Conservation (phyloP, 2,797 vertebrate genomes). For the Sphaeramia orbicularis region DNA sequence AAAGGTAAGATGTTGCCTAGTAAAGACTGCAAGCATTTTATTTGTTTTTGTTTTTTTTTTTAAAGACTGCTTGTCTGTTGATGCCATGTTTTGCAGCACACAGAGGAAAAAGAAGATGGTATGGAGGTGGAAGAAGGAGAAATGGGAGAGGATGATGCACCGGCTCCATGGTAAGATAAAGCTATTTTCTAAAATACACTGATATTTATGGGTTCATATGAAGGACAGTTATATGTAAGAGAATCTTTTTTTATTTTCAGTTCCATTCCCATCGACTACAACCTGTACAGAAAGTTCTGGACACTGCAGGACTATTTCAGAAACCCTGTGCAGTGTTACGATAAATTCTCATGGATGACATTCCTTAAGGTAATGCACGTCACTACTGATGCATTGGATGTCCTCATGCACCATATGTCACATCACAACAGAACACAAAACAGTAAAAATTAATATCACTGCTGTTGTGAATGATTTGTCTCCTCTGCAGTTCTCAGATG, state of each 20-base stretch:
- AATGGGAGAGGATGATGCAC: slow-evolving; percentile 97
- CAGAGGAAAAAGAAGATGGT: slow-evolving; percentile 94
- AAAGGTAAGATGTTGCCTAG: slow-evolving; percentile 84
- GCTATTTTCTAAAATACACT: neutral
- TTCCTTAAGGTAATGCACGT: slow-evolving; percentile 92
- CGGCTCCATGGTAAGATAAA: slow-evolving; percentile 90
- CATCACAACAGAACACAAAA: neutral
- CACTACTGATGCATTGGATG: neutral
- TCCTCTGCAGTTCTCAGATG: slow-evolving; percentile 92
- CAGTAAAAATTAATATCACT: neutral
- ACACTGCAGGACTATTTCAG: slow-evolving; percentile 98
- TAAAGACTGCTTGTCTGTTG: neutral
- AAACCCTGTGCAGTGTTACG: slow-evolving; percentile 97
- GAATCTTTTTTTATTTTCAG: slow-evolving; percentile 73
- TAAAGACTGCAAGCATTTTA: neutral
- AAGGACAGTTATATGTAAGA: neutral
- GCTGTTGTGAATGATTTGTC: neutral
- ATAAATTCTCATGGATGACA: slow-evolving; percentile 97
- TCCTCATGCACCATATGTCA: neutral
- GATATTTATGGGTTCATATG: neutral
- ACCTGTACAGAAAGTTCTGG: slow-evolving; percentile 99
- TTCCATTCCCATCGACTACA: slow-evolving; percentile 99
- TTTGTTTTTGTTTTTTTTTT: neutral
- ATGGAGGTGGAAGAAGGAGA: slow-evolving; percentile 99
- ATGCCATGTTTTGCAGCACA: slow-evolving; percentile 80